These are phyloP conservation scores for Agonopterix subpropinquella DNA, from an alignment of 2,888 invertebrate genomes.

Conservation along the genomic window DNA sequence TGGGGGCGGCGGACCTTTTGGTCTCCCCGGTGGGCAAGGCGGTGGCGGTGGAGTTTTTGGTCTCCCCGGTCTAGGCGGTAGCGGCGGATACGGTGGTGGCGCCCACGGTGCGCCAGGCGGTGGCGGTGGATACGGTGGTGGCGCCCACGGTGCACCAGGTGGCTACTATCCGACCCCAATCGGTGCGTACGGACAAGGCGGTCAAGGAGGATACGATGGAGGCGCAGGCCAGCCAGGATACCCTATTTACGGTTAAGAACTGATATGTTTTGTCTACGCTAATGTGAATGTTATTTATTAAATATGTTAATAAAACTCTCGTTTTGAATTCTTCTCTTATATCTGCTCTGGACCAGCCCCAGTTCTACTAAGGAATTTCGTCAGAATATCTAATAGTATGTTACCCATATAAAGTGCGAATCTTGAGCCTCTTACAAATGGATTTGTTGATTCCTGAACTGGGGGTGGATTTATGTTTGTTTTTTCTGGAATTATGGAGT, in stretches of 20 bases:
- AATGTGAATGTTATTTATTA: background rate
- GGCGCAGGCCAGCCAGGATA: constrained; percentile 10
- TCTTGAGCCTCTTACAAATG: constrained; percentile 28
- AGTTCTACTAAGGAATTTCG: constrained; percentile 34
- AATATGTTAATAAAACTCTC: background rate
- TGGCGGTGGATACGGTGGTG: constrained; percentile 16
- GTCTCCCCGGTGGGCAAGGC: too few relatives aligned
- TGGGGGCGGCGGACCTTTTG: too few relatives aligned
- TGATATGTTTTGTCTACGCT: too few relatives aligned
- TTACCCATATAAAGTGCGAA: constrained; percentile 49
- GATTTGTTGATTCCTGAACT: background rate
- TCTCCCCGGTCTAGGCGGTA: constrained; percentile 3
- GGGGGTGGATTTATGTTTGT: constrained; percentile 1
- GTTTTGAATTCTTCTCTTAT: too few relatives aligned
- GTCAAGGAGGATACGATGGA: constrained; percentile 5
- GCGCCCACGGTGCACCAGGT: constrained; percentile 4
- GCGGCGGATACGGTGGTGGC: constrained; percentile 5
- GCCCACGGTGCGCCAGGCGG: background rate
- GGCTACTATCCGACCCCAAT: too few relatives aligned
- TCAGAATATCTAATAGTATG: constrained; percentile 43
- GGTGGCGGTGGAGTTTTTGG: too few relatives aligned
- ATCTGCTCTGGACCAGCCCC: too few relatives aligned
- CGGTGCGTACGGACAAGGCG: constrained; percentile 1
- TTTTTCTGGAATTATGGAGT: constrained; percentile 7
- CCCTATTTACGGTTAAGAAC: background rate